These are phyloP conservation scores for Drosophila sp. DNA, from an alignment of 1,140 invertebrate species.

Conservation along the genomic window DNA sequence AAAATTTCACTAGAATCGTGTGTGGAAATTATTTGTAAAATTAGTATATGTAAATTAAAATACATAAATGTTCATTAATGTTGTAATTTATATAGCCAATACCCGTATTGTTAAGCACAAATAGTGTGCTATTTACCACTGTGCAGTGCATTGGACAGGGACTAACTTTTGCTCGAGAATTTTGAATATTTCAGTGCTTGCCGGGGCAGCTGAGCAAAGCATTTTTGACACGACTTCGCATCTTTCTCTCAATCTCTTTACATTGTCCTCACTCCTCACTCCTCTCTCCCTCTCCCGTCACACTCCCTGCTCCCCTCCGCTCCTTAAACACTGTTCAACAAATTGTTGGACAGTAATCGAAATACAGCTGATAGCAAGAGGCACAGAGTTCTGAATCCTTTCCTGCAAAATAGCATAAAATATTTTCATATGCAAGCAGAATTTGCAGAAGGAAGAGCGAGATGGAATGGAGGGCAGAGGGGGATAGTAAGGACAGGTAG, in stretches of 20 bases:
- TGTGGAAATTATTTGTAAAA: too few relatives aligned
- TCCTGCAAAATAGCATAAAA: slow-evolving; percentile 69
- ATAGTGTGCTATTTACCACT: slow-evolving; percentile 1
- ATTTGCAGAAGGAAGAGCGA: not conserved
- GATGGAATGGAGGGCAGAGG: too few relatives aligned
- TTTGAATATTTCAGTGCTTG: slow-evolving; percentile 54
- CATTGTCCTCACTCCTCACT: too few relatives aligned
- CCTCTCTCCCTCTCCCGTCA: not conserved
- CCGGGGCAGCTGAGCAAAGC: slow-evolving; percentile 31
- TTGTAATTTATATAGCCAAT: not conserved
- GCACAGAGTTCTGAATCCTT: slow-evolving; percentile 1
- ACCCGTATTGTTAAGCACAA: too few relatives aligned
- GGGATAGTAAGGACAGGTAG: not conserved
- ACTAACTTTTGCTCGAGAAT: slow-evolving; percentile 19
- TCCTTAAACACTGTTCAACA: slow-evolving; percentile 54
- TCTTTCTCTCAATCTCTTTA: slow-evolving; percentile 17
- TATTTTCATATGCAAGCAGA: slow-evolving; percentile 42
- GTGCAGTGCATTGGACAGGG: not conserved
- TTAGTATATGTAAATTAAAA: too few relatives aligned
- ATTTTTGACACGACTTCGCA: slow-evolving; percentile 24
- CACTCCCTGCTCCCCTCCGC: not conserved
- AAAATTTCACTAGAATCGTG: too few relatives aligned
- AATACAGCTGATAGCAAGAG: slow-evolving; percentile 32
- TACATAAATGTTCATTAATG: not conserved
- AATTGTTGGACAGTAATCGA: slow-evolving; percentile 68